These are phyloP conservation scores for Coregonus ussuriensis DNA, from an alignment of 2,797 vertebrate genomes.

Conservation along the genomic window DNA sequence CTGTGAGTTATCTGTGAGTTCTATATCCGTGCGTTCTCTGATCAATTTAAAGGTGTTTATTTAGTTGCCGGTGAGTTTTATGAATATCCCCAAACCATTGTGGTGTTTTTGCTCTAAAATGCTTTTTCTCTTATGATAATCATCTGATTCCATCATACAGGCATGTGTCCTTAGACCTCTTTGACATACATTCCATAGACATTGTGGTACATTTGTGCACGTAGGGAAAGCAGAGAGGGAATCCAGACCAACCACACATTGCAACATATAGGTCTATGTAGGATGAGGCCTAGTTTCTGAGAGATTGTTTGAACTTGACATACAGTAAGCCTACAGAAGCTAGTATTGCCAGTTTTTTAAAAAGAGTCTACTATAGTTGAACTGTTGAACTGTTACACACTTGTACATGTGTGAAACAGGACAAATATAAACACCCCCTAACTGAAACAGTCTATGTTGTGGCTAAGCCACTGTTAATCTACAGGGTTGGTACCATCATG, in stretches of 20 bases:
- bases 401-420: no score
- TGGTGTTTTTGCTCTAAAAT: slow-evolving; percentile 50
- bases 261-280: neutral
- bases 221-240: slow-evolving; percentile 1
- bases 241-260: neutral
- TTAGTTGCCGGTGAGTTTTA: slow-evolving; percentile 20
- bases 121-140: slow-evolving; percentile 38
- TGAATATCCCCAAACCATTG: slow-evolving; percentile 37
- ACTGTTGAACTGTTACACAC: no score
- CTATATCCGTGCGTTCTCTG: neutral
- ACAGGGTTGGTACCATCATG: neutral
- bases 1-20: neutral
- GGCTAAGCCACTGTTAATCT: neutral
- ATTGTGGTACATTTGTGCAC: slow-evolving; percentile 2
- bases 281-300: neutral
- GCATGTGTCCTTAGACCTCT: slow-evolving; percentile 29
- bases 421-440: no score
- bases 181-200: slow-evolving; percentile 3
- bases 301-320: neutral
- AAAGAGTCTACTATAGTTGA: no score
- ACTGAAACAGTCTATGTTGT: neutral
- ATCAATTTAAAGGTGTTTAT: slow-evolving; percentile 6
- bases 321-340: neutral
- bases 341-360: neutral
- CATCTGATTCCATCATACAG: slow-evolving; percentile 42